Conservation (phyloP, 2,888 invertebrate genomes). For the Dryobota labecula region DNA sequence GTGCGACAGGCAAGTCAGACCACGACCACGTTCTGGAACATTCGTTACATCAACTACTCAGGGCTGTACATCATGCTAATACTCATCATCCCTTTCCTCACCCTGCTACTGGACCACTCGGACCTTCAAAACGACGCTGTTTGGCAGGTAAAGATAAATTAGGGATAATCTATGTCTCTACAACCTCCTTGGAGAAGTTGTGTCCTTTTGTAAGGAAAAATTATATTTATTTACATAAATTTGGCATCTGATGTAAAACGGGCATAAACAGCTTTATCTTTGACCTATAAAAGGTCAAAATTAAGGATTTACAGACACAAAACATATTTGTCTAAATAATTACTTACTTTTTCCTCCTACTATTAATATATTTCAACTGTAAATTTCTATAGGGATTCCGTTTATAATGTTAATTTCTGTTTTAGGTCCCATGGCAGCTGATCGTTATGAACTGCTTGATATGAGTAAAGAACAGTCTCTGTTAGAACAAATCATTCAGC, state of each 20-base stretch:
- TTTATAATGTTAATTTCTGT: background rate
- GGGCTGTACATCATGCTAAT: conserved; percentile 97
- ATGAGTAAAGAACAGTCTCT: conserved; percentile 98
- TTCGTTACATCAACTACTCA: conserved; percentile 97
- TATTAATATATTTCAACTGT: background rate
- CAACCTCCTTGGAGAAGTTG: background rate
- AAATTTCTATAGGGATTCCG: background rate
- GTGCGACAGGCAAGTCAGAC: conserved; percentile 90
- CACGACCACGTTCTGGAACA: conserved; percentile 99
- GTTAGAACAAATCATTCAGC: conserved; percentile 98
- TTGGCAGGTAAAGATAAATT: conserved; percentile 92
- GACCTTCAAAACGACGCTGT: conserved; percentile 97
- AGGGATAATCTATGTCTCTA: background rate
- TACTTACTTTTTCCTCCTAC: conserved; percentile 6
- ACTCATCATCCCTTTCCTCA: conserved; percentile 98
- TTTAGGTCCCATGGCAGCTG: conserved; percentile 95
- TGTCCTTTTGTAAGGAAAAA: background rate
- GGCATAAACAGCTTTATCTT: background rate
- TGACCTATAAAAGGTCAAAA: background rate
- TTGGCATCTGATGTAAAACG: background rate
- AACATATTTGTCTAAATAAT: background rate
- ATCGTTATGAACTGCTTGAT: conserved; percentile 95
- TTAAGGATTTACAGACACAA: background rate
- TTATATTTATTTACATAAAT: background rate
- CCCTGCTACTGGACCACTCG: conserved; percentile 97